These are phyloP conservation scores for Mimachlamys varia DNA, from an alignment of 2,888 invertebrate species.

Conservation along the genomic window DNA sequence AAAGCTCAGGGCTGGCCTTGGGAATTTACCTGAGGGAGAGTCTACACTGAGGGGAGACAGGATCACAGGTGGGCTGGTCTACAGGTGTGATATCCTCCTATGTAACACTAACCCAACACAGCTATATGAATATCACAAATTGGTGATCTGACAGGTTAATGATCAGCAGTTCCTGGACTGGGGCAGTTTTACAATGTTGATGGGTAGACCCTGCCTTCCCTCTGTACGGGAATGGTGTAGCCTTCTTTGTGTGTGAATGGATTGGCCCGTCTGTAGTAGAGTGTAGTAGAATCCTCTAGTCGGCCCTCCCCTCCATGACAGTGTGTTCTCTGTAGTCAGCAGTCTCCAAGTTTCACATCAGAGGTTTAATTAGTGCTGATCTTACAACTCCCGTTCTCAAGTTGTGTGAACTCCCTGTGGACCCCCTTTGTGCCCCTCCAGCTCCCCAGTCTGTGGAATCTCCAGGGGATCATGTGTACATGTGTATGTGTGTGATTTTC, in stretches of 20 bases:
- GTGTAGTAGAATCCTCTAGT: background rate
- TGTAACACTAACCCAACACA: background rate
- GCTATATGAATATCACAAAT: background rate
- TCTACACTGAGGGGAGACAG: background rate
- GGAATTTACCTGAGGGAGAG: constrained; percentile 6
- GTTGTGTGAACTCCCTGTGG: background rate
- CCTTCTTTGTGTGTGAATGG: constrained; percentile 32
- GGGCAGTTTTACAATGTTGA: background rate
- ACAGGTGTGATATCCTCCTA: background rate
- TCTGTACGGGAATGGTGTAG: background rate
- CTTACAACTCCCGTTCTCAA: background rate
- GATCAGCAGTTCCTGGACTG: background rate
- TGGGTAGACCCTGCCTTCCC: background rate
- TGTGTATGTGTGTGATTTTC: constrained; percentile 28
- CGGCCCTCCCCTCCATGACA: background rate
- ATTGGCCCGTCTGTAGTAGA: background rate
- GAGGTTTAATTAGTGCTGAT: background rate
- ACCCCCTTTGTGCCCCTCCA: background rate
- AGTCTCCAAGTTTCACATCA: background rate
- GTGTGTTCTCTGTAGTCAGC: background rate
- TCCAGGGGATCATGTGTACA: background rate
- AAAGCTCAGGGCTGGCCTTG: constrained; percentile 20
- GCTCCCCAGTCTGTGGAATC: background rate
- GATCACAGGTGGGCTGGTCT: background rate
- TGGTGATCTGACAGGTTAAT: background rate